Conservation (phyloP, 2,888 invertebrate species). For the Synanthedon andrenaeformis region DNA sequence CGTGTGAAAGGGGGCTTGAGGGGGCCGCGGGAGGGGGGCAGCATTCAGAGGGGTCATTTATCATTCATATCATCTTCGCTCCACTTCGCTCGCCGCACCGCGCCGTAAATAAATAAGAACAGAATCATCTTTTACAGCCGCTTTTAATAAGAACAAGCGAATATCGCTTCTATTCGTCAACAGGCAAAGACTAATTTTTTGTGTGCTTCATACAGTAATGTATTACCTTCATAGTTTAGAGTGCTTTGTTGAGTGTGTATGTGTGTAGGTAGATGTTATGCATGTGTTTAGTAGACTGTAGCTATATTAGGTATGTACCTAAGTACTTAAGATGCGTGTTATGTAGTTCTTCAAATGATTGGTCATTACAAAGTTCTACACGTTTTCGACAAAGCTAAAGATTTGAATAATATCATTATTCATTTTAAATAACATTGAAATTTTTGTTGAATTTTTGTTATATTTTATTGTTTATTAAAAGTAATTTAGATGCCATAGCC, state of each 20-base stretch:
- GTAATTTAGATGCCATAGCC: too few relatives aligned
- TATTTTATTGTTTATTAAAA: too few relatives aligned
- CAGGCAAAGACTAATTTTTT: constrained; percentile 16
- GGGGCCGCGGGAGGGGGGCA: constrained; percentile 19
- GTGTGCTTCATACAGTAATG: not conserved
- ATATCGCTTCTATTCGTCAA: constrained; percentile 17
- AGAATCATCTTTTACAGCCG: constrained; percentile 69
- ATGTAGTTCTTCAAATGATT: too few relatives aligned
- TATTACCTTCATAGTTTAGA: constrained; percentile 12
- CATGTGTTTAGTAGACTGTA: constrained; percentile 49
- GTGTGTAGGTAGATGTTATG: constrained; percentile 49
- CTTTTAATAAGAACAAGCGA: constrained; percentile 22
- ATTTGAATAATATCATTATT: too few relatives aligned
- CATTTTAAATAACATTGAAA: too few relatives aligned
- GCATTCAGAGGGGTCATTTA: constrained; percentile 65
- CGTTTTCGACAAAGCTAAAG: too few relatives aligned
- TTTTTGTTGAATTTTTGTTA: too few relatives aligned
- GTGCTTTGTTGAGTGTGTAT: constrained; percentile 38
- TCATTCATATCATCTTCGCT: constrained; percentile 72
- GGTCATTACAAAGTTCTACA: too few relatives aligned
- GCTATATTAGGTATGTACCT: not conserved
- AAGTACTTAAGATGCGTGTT: not conserved
- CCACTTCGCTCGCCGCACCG: constrained; percentile 71
- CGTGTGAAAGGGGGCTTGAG: constrained; percentile 47
- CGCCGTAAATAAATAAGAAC: constrained; percentile 70